Evolutionary conservation across 2,888 invertebrate species (phyloP), one percentile per base, ranked within the genome.

Genomic region (Sympetrum striolatum): DNA sequence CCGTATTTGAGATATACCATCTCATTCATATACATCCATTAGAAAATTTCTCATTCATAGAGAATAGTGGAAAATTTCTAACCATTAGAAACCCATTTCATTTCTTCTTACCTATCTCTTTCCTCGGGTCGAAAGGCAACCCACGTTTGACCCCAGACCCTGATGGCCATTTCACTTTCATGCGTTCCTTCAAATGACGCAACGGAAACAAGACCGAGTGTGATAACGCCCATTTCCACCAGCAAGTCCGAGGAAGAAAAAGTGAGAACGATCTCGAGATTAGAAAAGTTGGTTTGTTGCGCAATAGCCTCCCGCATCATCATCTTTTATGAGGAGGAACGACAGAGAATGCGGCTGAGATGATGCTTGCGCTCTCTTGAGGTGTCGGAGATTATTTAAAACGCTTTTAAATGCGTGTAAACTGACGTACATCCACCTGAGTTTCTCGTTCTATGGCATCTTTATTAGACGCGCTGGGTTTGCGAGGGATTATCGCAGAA

Each of bases 121-220:
- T 48, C 81, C 0, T 0, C 8, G 6, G 5, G 81, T 18, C 35
- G 31, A 31, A 35, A 0, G 31, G 37, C 12, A 8, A 15, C 18
- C 37, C 60, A 35, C n/a, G 22, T 60, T 64, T 86, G 86, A 86
- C 37, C 60, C 64, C 53, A 58, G 60, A 37, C 60, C 8, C 86
- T 86, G 60, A 64, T 86, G 58, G 22, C 86, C 60, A 64, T 86
- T 86, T 86, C 86, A 86, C 86, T 86, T 86, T 60, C 86, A 60
- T 58, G 31, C 48, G n/a, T 25, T 58, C 58, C 31, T 25, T 12
- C 18, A 15, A 8, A 22, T 86, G 86, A 37, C 64, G 86, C 86
- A 86, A 86, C 60, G 22, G 37, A n/a, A 58, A 86, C 58, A 58
- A 82, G 58, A 82, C 53, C 37, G 37, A 1, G 86, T 60, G 60